Base-by-base conservation (phyloP, 2,888 invertebrate genomes). In the Drosophila atroscutellata region DNA sequence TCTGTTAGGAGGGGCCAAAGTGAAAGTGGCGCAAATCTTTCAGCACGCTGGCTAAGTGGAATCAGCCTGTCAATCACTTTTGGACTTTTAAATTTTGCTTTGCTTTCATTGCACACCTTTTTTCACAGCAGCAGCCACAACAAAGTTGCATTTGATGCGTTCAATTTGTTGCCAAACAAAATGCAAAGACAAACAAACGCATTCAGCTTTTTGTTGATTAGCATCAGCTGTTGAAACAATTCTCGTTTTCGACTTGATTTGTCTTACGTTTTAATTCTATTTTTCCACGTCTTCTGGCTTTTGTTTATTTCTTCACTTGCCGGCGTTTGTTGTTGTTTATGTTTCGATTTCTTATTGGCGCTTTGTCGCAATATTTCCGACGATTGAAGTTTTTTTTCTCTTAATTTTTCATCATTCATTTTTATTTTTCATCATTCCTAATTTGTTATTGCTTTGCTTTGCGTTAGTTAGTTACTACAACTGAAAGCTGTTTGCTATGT, bases 81-180 rank as follows among this genome's bases (percentile, higher is more conserved):
- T 50, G 55, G 75, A 72, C 65, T 72, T 57, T 66, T 52, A 47
- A 70, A 73, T 68, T 72, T 68, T 71, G 66, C 83, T 72, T 68
- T 71, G 70, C 83, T 80, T 86, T 86, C 69, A 65, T 75, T 79
- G 72, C 54, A 45, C 77, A 80, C 77, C 85, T 83, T 84, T 80
- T 68, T 68, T 63, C 56, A 51, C 39, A 37, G 59, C 47, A 61
- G 28, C 20, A 67, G 39, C 34, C 60, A 56, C 57, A 63, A 61
- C 49, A 75, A 64, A 58, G 69, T 69, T 82, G 80, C 80, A 74
- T 75, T 75, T 86, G 85, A 89, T 87, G 87, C 74, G 80, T 89
- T 81, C 89, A 89, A 86, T 86, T 86, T 89, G 85, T 89, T 87
- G 89, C 82, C 87, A 86, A 86, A 86, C 87, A 89, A 87, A 45